phyloP scores from a whole-genome alignment of 35 echinoderm and acorn worm species.

The Holothuria glaberrima region DNA sequence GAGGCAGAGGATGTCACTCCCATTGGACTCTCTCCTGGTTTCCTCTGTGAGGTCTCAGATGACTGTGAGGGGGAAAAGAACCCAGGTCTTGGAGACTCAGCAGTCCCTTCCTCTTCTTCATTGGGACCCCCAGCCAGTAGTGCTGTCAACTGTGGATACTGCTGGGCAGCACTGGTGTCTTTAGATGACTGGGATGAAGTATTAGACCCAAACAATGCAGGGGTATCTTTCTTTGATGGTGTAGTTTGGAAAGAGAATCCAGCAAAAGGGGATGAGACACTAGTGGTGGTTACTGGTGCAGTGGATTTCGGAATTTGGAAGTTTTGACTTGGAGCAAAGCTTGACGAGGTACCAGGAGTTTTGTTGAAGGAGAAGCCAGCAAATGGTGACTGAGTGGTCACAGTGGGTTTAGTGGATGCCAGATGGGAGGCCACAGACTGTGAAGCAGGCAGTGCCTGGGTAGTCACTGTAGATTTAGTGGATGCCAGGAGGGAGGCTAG shows the following conservation, averaged over 20 bases:
- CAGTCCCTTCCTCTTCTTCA: slow-evolving; percentile 1
- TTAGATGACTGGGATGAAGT: neutral
- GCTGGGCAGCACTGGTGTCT: neutral
- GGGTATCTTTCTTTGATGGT: neutral
- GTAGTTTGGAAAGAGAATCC: slow-evolving; percentile 67
- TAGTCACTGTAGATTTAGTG: neutral
- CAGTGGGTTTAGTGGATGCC: neutral
- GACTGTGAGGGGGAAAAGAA: slow-evolving; percentile 41
- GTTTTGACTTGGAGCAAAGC: slow-evolving; percentile 27
- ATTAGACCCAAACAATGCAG: neutral
- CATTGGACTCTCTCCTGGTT: slow-evolving; percentile 70
- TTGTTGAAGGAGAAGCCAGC: slow-evolving; percentile 40
- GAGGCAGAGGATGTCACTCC: neutral
- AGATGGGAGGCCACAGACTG: slow-evolving; percentile 32
- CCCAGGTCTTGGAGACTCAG: slow-evolving; percentile 44
- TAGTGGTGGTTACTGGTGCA: slow-evolving; percentile 32
- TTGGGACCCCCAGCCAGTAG: neutral
- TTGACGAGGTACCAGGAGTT: neutral
- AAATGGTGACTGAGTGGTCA: slow-evolving; percentile 3
- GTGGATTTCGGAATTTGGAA: slow-evolving; percentile 8
- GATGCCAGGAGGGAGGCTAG: neutral
- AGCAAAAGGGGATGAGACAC: slow-evolving; percentile 33
- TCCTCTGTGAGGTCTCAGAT: slow-evolving; percentile 16
- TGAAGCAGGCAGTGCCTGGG: neutral
- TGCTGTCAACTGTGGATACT: slow-evolving; percentile 48